Conservation (phyloP, 2,888 invertebrate genomes). For the Hydropsyche betteni region DNA sequence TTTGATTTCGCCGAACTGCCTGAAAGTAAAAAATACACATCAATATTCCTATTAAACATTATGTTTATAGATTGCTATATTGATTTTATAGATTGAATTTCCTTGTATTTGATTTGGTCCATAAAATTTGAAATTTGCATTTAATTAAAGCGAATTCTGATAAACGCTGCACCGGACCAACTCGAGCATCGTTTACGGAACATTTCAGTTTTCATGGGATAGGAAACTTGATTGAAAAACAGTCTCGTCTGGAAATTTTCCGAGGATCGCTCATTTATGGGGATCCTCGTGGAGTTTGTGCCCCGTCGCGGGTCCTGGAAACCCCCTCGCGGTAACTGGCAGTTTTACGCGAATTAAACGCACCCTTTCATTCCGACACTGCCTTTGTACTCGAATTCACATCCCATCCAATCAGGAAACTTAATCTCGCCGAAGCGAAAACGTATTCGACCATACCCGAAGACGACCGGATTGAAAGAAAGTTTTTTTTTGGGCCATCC, state of each 20-base stretch:
- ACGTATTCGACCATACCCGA: slow-evolving; percentile 31
- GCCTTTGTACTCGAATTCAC: slow-evolving; percentile 37
- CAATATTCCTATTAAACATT: no score
- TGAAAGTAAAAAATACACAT: no score
- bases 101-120: no score
- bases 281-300: neutral
- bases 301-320: neutral
- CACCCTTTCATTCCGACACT: slow-evolving; percentile 27
- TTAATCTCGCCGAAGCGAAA: slow-evolving; percentile 37
- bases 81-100: no score
- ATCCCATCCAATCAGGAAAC: slow-evolving; percentile 42
- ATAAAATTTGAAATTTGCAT: no score
- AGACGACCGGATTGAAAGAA: slow-evolving; percentile 42
- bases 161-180: no score
- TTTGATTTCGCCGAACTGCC: no score
- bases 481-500: slow-evolving; percentile 36
- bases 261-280: slow-evolving; percentile 9
- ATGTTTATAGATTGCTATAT: no score
- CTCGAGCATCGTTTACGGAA: no score
- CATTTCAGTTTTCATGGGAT: no score
- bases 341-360: slow-evolving; percentile 39
- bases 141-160: no score
- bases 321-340: slow-evolving; percentile 8
- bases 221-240: slow-evolving; percentile 9
- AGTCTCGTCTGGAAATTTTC: neutral